These are phyloP conservation scores for Euplagia quadripunctaria DNA, from an alignment of 2,888 invertebrate species.

Conservation along the genomic window DNA sequence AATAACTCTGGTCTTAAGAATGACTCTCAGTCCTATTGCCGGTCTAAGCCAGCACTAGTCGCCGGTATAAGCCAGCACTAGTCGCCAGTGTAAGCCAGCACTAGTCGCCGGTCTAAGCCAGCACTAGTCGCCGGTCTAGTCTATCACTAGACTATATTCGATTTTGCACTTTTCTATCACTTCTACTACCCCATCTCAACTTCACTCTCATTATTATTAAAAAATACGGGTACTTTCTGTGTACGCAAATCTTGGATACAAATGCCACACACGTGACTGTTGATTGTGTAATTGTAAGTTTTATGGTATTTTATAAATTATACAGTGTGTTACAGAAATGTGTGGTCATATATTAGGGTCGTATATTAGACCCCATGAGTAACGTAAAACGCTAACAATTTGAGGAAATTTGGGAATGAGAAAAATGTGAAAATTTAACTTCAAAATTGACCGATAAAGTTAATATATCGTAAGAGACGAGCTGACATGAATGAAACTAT, in stretches of 20 bases:
- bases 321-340: slow-evolving; percentile 27
- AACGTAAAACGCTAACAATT: too few species aligned
- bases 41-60: too few species aligned
- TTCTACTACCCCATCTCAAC: background rate
- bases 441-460: background rate
- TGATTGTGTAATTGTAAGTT: slow-evolving; percentile 41
- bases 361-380: too few species aligned
- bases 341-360: background rate
- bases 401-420: too few species aligned
- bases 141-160: background rate
- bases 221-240: background rate
- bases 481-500: background rate
- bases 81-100: too few species aligned
- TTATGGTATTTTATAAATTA: slow-evolving; percentile 47
- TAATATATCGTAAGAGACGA: background rate
- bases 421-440: background rate
- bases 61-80: too few species aligned
- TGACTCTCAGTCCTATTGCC: too few species aligned
- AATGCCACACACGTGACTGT: slow-evolving; percentile 19
- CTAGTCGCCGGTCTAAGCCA: background rate
- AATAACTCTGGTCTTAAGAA: too few species aligned
- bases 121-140: too few species aligned
- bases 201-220: background rate
- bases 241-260: background rate
- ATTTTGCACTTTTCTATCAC: background rate